Conservation (phyloP, 2,888 invertebrate species). For the Leucania comma region DNA sequence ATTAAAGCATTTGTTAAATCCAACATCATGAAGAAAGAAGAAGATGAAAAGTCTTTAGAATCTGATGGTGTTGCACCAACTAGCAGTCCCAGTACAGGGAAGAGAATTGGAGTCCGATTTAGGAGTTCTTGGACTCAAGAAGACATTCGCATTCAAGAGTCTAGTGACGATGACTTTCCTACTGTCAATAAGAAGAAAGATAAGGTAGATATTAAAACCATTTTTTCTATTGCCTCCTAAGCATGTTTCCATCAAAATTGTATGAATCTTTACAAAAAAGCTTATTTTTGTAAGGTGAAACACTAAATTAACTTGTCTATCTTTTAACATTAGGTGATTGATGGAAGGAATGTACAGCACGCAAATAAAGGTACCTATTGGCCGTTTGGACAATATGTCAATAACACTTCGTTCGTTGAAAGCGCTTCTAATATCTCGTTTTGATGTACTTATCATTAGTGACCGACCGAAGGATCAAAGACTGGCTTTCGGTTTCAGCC, state of each 20-base stretch:
- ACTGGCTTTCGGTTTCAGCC: no score
- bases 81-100: conserved; percentile 78
- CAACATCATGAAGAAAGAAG: conserved; percentile 79
- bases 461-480: no score
- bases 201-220: conserved; percentile 75
- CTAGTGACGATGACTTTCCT: conserved; percentile 82
- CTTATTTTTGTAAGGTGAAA: conserved; percentile 28
- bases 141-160: conserved; percentile 72
- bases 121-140: conserved; percentile 83
- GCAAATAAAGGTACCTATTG: conserved; percentile 77
- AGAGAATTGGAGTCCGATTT: conserved; percentile 83
- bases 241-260: conserved; percentile 49
- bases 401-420: conserved; percentile 49
- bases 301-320: conserved; percentile 65
- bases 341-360: conserved; percentile 76
- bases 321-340: conserved; percentile 81
- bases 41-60: conserved; percentile 84
- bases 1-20: conserved; percentile 47
- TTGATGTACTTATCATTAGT: conserved; percentile 3
- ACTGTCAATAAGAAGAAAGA: conserved; percentile 77
- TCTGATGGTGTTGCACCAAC: conserved; percentile 80
- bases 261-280: conserved; percentile 41
- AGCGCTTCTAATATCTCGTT: conserved; percentile 55
- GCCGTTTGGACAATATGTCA: conserved; percentile 57
- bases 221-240: not conserved